phyloP scores from a whole-genome alignment of 30 jellyfish, hydroid and myxozoan genomes.

The Hydractinia echinata region DNA sequence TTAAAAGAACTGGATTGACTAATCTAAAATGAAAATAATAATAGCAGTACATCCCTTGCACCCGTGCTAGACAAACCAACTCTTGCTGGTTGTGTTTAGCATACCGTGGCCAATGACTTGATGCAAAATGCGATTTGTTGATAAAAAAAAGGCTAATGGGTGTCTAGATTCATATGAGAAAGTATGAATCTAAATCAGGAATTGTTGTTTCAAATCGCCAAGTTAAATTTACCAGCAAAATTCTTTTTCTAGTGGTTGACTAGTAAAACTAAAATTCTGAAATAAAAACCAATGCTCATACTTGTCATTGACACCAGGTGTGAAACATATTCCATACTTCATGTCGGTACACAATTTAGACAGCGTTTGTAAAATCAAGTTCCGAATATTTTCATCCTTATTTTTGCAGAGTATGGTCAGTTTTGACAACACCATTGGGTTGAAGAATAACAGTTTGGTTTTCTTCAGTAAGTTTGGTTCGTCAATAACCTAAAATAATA shows the following conservation, averaged over 20 bases:
- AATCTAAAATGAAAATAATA: slow-evolving; percentile 31
- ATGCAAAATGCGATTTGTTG: too few relatives aligned
- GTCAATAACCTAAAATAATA: slow-evolving; percentile 44
- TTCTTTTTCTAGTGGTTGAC: too few relatives aligned
- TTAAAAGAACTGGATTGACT: slow-evolving; percentile 56
- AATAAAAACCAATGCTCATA: too few relatives aligned
- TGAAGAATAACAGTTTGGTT: slow-evolving; percentile 62
- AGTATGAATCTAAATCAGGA: too few relatives aligned
- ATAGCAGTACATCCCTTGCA: not conserved
- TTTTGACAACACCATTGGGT: slow-evolving; percentile 25
- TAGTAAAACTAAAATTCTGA: too few relatives aligned
- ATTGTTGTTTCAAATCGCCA: too few relatives aligned
- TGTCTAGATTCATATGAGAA: too few relatives aligned
- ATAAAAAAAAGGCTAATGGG: too few relatives aligned
- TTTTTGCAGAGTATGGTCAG: slow-evolving; percentile 34
- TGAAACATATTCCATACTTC: slow-evolving; percentile 46
- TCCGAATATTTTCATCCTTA: slow-evolving; percentile 24
- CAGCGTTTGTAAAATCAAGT: slow-evolving; percentile 25
- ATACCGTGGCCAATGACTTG: too few relatives aligned
- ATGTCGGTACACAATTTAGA: slow-evolving; percentile 41
- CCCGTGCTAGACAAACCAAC: too few relatives aligned
- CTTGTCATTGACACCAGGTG: not conserved
- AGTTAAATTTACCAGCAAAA: too few relatives aligned
- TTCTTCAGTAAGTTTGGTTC: slow-evolving; percentile 42
- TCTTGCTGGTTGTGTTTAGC: too few relatives aligned